These are phyloP conservation scores for Malacoraja senta DNA, from an alignment of 2,797 vertebrate genomes.

Conservation along the genomic window DNA sequence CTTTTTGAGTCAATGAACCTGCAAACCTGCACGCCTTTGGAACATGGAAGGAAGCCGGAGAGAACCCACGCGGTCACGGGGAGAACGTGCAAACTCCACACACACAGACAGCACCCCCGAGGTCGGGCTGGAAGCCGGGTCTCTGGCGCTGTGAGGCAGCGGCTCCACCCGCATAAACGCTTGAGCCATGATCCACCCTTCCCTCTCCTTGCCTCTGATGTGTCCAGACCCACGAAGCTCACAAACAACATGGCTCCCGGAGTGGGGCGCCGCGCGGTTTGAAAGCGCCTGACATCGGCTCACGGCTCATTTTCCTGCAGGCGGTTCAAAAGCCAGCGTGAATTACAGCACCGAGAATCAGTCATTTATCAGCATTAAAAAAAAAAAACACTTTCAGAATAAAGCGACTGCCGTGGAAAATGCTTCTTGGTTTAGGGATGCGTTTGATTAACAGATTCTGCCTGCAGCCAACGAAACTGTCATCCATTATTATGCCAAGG, in stretches of 20 bases:
- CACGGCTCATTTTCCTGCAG: slow-evolving; percentile 22
- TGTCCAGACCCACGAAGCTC: neutral
- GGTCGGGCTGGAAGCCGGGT: too few relatives aligned
- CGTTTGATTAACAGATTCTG: slow-evolving; percentile 29
- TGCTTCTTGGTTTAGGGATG: slow-evolving; percentile 13
- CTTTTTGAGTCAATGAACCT: too few relatives aligned
- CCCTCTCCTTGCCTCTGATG: slow-evolving; percentile 1
- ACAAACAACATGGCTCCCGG: neutral
- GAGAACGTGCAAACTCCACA: too few relatives aligned
- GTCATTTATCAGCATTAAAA: slow-evolving; percentile 21
- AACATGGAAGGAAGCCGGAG: too few relatives aligned
- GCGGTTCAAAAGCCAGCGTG: neutral
- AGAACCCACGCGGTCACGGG: too few relatives aligned
- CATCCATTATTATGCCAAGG: slow-evolving; percentile 31
- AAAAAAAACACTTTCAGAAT: slow-evolving; percentile 21
- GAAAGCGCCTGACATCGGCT: neutral
- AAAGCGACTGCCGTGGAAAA: slow-evolving; percentile 29
- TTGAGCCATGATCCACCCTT: neutral
- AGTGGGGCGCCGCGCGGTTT: neutral
- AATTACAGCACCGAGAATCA: neutral
- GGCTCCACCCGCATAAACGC: too few relatives aligned
- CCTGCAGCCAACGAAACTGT: slow-evolving; percentile 2
- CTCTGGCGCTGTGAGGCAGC: neutral
- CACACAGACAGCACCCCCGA: neutral
- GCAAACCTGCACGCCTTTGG: too few relatives aligned